These are phyloP conservation scores for Oscheius onirici DNA, from an alignment of 2,888 invertebrate genomes.

Conservation along the genomic window DNA sequence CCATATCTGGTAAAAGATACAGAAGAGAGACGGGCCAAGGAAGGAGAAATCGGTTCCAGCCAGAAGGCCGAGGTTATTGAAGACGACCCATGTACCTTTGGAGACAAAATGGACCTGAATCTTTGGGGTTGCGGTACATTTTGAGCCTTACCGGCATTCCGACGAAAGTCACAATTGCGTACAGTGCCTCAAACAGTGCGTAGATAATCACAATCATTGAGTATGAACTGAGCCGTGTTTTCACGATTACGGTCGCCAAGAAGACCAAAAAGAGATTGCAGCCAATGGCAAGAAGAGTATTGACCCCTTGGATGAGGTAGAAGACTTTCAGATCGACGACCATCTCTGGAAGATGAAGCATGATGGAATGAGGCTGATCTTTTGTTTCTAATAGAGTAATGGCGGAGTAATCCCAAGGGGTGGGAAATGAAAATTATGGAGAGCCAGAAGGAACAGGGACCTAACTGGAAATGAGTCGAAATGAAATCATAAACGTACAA, in stretches of 20 bases:
- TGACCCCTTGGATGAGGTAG: constrained; percentile 21
- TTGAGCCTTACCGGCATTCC: constrained; percentile 21
- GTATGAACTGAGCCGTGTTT: neutral
- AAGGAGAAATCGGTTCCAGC: constrained; percentile 11
- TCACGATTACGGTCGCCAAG: neutral
- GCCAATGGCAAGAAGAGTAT: constrained; percentile 2
- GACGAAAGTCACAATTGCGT: constrained; percentile 1
- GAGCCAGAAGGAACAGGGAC: no score
- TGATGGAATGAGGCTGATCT: no score
- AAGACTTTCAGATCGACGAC: constrained; percentile 5
- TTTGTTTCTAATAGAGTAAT: no score
- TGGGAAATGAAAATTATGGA: no score
- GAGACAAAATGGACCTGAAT: constrained; percentile 21
- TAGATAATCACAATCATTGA: constrained; percentile 13
- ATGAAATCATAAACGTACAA: no score
- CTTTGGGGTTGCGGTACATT: neutral
- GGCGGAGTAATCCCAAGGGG: no score
- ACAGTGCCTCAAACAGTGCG: constrained; percentile 18
- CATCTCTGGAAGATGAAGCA: neutral
- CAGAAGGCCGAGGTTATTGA: constrained; percentile 17
- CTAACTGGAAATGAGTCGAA: no score
- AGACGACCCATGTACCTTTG: constrained; percentile 16
- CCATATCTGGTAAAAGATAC: constrained; percentile 26
- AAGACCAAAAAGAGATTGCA: constrained; percentile 20
- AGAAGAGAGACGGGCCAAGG: constrained; percentile 13